Base-by-base conservation (phyloP, 2,797 vertebrate species). In the Urosaurus nigricauda region DNA sequence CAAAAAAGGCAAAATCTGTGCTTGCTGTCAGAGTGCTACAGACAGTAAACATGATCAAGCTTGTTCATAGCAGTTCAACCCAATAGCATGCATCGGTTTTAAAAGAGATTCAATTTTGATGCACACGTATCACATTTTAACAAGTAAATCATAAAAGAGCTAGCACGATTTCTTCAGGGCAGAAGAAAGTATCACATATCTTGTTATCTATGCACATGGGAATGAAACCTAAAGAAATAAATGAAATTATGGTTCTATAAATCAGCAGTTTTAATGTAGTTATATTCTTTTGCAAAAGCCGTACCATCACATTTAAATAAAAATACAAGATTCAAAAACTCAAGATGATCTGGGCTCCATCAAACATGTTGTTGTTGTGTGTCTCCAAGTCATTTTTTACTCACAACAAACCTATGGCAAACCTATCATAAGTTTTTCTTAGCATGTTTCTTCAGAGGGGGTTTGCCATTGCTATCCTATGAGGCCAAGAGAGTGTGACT, bases 121-220 rank as follows among this genome's bases (percentile, higher is more conserved):
- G 91, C 89, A 87, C 88, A 89, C n/a, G 84, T 91, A 51, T 92
- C 91, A 60, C 37, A 47, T 95, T 94, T 90, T 93, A 91, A 92
- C 88, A 91, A 94, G 90, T 93, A 92, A 91, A 94, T 95, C 92
- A 94, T 92, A 93, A 95, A 95, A 95, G 88, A 86, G 2, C 0
- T 58, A 63, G 93, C 93, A 93, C 93, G 88, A 91, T 93, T 94
- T 94, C 94, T 94, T 78, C 86, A 88, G 94, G 53, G 12, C 92
- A 82, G 75, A 40, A 87, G 90, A 88, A 68, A 80, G n/a, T 51
- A 51, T 51, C 16, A 47, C 47, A 53, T 8, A 56, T 47, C 24
- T 32, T 43, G 6, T 63, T 26, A 83, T 21, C 40, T 24, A 47
- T 68, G 35, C 53, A 24, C 12, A 53, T 68, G 19, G 35, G 5